Evolutionary conservation across 2,888 invertebrate species (phyloP).

Genomic region (Altica lythri): DNA sequence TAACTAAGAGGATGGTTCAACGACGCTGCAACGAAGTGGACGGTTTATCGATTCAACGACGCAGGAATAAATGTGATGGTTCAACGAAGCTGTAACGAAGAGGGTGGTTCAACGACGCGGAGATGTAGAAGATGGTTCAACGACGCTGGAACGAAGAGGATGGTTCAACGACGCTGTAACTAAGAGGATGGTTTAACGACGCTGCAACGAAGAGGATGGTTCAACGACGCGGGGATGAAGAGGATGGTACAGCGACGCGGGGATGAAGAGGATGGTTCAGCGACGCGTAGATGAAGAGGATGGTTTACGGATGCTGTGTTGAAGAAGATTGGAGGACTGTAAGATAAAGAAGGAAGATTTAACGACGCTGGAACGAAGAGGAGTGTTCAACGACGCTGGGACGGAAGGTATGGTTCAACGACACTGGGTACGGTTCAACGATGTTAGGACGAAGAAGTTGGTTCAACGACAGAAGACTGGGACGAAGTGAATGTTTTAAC

Average conservation of each 20-base stretch:
- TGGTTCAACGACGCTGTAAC: neutral
- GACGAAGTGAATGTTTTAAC: neutral
- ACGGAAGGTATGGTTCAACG: neutral
- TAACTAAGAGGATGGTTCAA: conserved; percentile 5
- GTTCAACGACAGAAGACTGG: neutral
- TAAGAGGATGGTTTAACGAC: neutral
- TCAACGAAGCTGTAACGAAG: too few relatives aligned
- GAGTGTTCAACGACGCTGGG: neutral
- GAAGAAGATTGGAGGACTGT: neutral
- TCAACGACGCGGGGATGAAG: neutral
- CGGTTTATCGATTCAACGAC: too few relatives aligned
- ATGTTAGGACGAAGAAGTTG: neutral
- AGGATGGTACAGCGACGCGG: neutral
- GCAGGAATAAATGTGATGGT: too few relatives aligned
- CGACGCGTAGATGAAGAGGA: neutral
- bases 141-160: neutral
- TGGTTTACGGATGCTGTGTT: neutral
- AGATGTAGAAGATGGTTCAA: neutral
- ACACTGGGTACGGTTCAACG: neutral
- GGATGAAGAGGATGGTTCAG: neutral
- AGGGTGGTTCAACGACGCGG: too few relatives aligned
- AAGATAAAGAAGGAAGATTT: neutral
- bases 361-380: neutral
- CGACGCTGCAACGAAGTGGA: neutral
- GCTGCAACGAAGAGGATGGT: neutral